phyloP scores from a whole-genome alignment of 2,888 invertebrate genomes.

The Tupiocoris notatus region DNA sequence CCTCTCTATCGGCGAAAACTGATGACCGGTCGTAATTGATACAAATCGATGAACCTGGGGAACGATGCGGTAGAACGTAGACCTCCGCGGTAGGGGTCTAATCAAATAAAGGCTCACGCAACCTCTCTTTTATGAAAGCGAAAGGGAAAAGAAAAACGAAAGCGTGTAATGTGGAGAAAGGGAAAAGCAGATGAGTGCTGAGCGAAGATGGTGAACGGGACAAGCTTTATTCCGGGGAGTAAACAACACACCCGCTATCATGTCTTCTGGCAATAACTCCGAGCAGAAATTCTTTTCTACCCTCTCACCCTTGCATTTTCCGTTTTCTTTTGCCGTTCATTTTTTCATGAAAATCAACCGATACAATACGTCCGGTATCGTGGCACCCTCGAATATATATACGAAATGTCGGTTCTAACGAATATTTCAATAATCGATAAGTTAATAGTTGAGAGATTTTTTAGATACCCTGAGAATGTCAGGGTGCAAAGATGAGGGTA shows the following conservation, averaged over 20 bases:
- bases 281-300: conserved; percentile 8
- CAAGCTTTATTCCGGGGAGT: background rate
- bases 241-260: conserved; percentile 35
- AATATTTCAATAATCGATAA: too few relatives aligned
- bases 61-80: background rate
- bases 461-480: too few relatives aligned
- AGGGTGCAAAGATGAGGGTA: too few relatives aligned
- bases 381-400: too few relatives aligned
- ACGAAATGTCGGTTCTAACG: too few relatives aligned
- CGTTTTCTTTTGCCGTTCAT: background rate
- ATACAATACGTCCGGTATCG: too few relatives aligned
- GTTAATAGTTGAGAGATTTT: too few relatives aligned
- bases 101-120: conserved; percentile 42
- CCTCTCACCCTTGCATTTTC: background rate
- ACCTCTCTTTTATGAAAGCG: conserved; percentile 25
- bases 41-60: conserved; percentile 36
- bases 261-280: conserved; percentile 34
- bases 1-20: conserved; percentile 17
- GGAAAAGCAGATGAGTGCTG: background rate
- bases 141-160: conserved; percentile 11
- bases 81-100: conserved; percentile 20
- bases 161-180: background rate
- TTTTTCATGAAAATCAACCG: too few relatives aligned
- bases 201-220: background rate
- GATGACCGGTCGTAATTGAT: conserved; percentile 38